Conservation (phyloP, 2,113 vertebrate species). For the Cinclus mexicanus region DNA sequence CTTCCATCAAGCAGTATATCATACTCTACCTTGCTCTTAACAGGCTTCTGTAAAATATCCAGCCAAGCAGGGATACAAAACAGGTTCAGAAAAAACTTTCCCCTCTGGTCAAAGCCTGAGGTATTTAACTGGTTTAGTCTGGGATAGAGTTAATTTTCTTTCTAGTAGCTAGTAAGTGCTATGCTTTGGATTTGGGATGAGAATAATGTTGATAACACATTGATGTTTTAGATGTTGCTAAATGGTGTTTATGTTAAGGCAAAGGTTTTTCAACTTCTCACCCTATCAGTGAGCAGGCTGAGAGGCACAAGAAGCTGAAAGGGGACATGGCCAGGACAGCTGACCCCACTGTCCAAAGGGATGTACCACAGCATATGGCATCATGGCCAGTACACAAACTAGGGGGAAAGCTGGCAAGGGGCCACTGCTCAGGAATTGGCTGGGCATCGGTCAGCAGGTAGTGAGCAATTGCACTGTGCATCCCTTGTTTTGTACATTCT, state of each 20-base stretch:
- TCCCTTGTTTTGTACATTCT: background rate
- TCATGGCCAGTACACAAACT: background rate
- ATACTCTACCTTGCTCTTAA: background rate
- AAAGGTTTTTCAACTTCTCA: background rate
- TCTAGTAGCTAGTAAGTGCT: background rate
- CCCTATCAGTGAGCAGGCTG: background rate
- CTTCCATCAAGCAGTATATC: background rate
- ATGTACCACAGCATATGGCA: background rate
- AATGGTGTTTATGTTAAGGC: background rate
- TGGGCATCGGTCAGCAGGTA: background rate
- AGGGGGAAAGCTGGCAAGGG: background rate
- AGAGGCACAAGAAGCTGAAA: background rate
- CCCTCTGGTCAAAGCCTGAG: background rate
- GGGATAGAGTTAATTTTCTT: background rate
- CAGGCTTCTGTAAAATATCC: background rate
- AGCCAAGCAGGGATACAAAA: background rate
- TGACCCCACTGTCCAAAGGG: background rate
- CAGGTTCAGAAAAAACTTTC: background rate
- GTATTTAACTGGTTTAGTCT: background rate
- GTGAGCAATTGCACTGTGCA: background rate
- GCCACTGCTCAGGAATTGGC: background rate
- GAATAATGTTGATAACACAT: background rate
- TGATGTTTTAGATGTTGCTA: background rate
- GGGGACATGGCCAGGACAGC: background rate
- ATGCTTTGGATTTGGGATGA: background rate